Percentiles rank a stretch among this genome's conserved stretches.
Conservation (phyloP, 2,113 vertebrate genomes). For the Euleptes europaea region DNA sequence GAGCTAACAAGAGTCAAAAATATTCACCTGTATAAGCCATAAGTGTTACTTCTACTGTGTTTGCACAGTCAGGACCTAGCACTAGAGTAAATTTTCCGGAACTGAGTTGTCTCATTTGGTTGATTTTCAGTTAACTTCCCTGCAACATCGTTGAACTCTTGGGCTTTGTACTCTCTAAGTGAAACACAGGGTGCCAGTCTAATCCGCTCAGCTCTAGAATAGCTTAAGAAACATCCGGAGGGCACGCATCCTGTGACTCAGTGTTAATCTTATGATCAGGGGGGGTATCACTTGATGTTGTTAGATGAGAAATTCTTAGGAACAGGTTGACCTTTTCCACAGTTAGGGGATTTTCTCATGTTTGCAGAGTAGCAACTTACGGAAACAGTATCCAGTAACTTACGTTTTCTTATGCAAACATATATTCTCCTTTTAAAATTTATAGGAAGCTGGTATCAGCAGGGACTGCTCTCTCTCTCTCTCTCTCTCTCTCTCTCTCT, state of each 20-base stretch:
- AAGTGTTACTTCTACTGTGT: neutral
- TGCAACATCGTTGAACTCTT: slow-evolving; percentile 64
- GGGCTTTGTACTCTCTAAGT: slow-evolving; percentile 50
- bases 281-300: slow-evolving; percentile 64
- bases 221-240: slow-evolving; percentile 60
- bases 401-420: neutral
- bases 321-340: slow-evolving; percentile 59
- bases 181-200: slow-evolving; percentile 61
- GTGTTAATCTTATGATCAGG: slow-evolving; percentile 68
- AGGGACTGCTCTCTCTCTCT: neutral
- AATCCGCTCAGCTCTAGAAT: slow-evolving; percentile 68
- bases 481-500: neutral
- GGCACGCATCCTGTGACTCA: slow-evolving; percentile 70
- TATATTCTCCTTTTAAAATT: neutral
- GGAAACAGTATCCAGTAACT: neutral
- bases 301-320: slow-evolving; percentile 50
- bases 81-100: slow-evolving; percentile 39
- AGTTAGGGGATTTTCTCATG: slow-evolving; percentile 39
- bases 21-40: neutral
- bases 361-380: slow-evolving; percentile 18
- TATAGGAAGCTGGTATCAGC: neutral
- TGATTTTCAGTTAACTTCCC: slow-evolving; percentile 68
- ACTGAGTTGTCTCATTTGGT: slow-evolving; percentile 62
- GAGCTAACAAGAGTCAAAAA: neutral
- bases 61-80: slow-evolving; percentile 22